phyloP scores from a whole-genome alignment of 2,797 vertebrate species.

The Rhinogobio ventralis region DNA sequence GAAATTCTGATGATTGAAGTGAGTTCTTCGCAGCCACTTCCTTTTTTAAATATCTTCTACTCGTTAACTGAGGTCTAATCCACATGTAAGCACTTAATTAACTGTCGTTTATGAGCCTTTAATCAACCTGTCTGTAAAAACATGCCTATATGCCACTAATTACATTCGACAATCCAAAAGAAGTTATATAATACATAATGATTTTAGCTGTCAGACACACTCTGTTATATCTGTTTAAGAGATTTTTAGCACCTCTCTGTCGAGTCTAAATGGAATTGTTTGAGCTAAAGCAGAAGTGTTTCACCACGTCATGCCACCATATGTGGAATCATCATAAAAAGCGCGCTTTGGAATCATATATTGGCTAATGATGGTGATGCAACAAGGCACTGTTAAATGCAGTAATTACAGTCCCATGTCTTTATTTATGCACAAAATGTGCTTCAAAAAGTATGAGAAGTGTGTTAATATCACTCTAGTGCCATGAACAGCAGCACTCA shows the following conservation, averaged over 20 bases:
- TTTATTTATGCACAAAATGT: neutral
- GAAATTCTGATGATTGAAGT: conserved; percentile 6
- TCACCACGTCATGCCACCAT: neutral
- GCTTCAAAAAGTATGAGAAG: neutral
- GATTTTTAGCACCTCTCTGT: neutral
- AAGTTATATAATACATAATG: conserved; percentile 27
- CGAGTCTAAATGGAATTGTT: neutral
- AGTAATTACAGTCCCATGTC: neutral
- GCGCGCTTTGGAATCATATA: neutral
- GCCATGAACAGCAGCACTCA: neutral
- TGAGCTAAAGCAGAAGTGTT: neutral
- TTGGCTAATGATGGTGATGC: neutral
- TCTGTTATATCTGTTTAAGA: neutral
- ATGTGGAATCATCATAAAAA: neutral
- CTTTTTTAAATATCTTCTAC: conserved; percentile 4
- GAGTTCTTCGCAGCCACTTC: neutral
- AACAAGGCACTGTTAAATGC: neutral
- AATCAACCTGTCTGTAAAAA: conserved; percentile 39
- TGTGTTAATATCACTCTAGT: neutral
- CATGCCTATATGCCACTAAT: conserved; percentile 36
- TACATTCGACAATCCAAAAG: conserved; percentile 26
- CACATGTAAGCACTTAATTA: conserved; percentile 42
- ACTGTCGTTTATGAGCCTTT: conserved; percentile 15
- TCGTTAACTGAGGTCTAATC: conserved; percentile 20
- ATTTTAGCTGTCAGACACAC: conserved; percentile 12